phyloP scores from a whole-genome alignment of 2,113 vertebrate genomes.

The Tupaia chinensis region DNA sequence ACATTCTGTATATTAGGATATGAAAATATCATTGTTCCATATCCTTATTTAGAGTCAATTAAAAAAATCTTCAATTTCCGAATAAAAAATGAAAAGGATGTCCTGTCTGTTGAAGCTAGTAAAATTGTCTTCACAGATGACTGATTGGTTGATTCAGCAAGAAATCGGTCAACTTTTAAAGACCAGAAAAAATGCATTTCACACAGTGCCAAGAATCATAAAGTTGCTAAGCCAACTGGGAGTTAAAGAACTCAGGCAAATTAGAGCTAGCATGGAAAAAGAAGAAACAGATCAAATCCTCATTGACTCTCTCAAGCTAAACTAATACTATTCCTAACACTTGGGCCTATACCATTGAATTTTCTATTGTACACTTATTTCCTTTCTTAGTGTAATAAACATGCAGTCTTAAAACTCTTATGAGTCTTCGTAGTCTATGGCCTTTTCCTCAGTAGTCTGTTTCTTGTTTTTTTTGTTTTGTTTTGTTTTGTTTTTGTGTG shows the following conservation, averaged over 20 bases:
- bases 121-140: conserved; percentile 82
- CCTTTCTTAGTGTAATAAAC: not conserved
- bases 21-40: conserved; percentile 50
- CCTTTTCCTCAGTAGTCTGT: not conserved
- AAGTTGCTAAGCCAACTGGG: conserved; percentile 64
- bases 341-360: not conserved
- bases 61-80: conserved; percentile 79
- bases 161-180: conserved; percentile 73
- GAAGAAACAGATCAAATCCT: conserved; percentile 55
- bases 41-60: conserved; percentile 76
- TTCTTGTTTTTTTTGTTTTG: not conserved
- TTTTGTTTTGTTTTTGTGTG: too few species aligned
- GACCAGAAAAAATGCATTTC: conserved; percentile 63
- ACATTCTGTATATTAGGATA: conserved; percentile 69
- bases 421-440: not conserved
- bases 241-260: conserved; percentile 72
- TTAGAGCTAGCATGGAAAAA: conserved; percentile 69
- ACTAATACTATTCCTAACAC: not conserved
- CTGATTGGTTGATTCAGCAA: conserved; percentile 77
- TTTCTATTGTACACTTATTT: not conserved
- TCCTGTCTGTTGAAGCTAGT: conserved; percentile 61
- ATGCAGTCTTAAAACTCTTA: not conserved
- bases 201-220: conserved; percentile 57
- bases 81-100: conserved; percentile 71
- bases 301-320: conserved; percentile 24